Evolutionary conservation across 1,140 invertebrate genomes (phyloP).

Genomic region (Diabrotica virgifera): DNA sequence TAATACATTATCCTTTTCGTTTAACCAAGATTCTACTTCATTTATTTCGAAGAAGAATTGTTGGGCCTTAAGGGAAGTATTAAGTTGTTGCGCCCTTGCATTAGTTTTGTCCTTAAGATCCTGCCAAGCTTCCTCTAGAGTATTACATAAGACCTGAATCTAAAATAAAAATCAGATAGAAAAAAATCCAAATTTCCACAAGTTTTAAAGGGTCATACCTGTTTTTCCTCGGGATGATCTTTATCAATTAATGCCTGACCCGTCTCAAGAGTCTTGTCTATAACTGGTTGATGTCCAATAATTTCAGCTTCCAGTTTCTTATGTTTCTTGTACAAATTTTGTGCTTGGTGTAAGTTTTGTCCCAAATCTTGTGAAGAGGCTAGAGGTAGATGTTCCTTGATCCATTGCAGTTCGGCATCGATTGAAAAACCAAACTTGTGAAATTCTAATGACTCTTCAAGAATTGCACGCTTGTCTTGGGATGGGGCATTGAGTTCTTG

Average conservation of each 20-base stretch:
- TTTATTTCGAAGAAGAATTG: constrained; percentile 87
- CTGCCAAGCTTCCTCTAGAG: constrained; percentile 65
- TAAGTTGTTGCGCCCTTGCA: constrained; percentile 72
- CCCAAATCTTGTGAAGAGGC: constrained; percentile 74
- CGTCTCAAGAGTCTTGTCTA: constrained; percentile 74
- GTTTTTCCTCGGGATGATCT: constrained; percentile 71
- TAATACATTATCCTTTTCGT: constrained; percentile 79
- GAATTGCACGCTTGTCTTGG: constrained; percentile 63
- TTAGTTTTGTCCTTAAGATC: constrained; percentile 66
- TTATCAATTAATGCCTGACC: constrained; percentile 69
- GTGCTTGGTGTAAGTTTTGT: constrained; percentile 86
- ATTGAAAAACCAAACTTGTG: constrained; percentile 95
- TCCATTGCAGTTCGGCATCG: constrained; percentile 93
- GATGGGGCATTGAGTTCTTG: constrained; percentile 63
- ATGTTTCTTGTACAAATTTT: constrained; percentile 90
- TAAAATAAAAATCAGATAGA: constrained; percentile 33
- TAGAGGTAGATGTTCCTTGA: constrained; percentile 81
- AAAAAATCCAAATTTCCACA: not conserved
- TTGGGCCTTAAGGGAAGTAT: constrained; percentile 83
- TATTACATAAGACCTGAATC: constrained; percentile 64
- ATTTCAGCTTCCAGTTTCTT: constrained; percentile 87
- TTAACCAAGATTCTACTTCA: constrained; percentile 91
- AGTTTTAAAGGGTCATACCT: constrained; percentile 53
- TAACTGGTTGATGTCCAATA: constrained; percentile 74
- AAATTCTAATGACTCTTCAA: constrained; percentile 77